Base-by-base conservation (phyloP, 2,888 invertebrate species). In the Caenorhabditis panamensis region DNA sequence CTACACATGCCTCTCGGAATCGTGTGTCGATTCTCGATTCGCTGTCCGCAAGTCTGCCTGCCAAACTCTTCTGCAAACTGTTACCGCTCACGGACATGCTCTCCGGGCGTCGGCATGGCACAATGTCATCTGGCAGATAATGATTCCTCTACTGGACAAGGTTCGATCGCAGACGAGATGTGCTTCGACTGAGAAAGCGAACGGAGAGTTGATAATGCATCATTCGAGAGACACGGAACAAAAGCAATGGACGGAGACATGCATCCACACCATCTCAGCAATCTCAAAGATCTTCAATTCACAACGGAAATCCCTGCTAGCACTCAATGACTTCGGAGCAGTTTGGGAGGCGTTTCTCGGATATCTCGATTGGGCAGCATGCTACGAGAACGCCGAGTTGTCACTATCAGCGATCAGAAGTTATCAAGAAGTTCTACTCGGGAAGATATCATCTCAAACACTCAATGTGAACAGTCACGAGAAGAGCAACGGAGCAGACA, bases 51-150 rank as follows among this genome's bases (percentile, higher is more conserved):
- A 89, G 68, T 97, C 97, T 5, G 96, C 97, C 8, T 95, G 96
- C 58, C 97, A 98, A 93, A 99, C 99, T 0, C 92, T 99, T 69
- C 97, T 99, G 92, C 97, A 97, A 61, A 98, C 97, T 20, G 95
- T 99, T 91, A 95, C 96, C 0, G 96, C 97, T 0, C 98, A 99
- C 53, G 87, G 87, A 28, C 87, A 87, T 66, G 86, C 87, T n/a
- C 76, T 86, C 9, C 61, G 85, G 37, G 41, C 84, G 6, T 22
- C 69, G 22, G 85, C 87, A 0, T 87, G 98, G 97, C 95, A 96
- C 88, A 95, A 96, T 0, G 94, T 98, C 37, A 93, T 98, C 9
- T 96, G 96, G 95, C 95, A 96, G 92, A 93, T 93, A 84, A 93
- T 98, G 47, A 97, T 98, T 92, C 97, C 97, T 0, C 93, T 98